These are phyloP conservation scores for Anser cygnoides DNA, from an alignment of 2,113 vertebrate genomes.

Conservation along the genomic window DNA sequence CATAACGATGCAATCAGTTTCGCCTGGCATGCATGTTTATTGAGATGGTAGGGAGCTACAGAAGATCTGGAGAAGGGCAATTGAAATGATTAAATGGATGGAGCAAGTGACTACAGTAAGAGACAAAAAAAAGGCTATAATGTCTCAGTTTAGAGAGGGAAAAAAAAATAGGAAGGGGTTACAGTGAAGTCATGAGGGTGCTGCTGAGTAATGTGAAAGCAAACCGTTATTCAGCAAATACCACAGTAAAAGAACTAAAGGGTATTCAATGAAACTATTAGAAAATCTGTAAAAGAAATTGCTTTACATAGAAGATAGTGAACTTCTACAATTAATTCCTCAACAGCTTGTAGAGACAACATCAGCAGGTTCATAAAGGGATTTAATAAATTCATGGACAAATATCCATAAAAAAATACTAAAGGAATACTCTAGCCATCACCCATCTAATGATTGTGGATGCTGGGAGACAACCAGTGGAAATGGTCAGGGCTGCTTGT, in stretches of 20 bases:
- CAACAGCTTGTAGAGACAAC: background rate
- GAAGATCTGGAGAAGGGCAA: background rate
- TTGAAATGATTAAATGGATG: background rate
- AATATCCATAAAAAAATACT: background rate
- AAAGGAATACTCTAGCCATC: background rate
- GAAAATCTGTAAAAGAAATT: background rate
- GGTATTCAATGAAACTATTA: background rate
- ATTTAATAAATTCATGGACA: background rate
- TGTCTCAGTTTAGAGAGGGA: background rate
- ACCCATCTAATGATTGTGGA: rapidly evolving
- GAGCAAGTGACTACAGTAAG: background rate
- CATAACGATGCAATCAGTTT: background rate
- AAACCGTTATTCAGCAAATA: background rate
- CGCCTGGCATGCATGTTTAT: background rate
- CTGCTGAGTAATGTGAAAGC: background rate
- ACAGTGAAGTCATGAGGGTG: background rate
- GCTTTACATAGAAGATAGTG: background rate
- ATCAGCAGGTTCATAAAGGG: background rate
- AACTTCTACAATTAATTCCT: background rate
- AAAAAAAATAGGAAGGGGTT: background rate
- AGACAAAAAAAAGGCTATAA: background rate
- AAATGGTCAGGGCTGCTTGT: background rate
- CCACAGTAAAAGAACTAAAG: background rate
- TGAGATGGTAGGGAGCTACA: background rate
- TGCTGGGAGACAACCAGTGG: background rate